These are phyloP conservation scores for Chromis chromis DNA, from an alignment of 2,797 vertebrate species.

Conservation along the genomic window DNA sequence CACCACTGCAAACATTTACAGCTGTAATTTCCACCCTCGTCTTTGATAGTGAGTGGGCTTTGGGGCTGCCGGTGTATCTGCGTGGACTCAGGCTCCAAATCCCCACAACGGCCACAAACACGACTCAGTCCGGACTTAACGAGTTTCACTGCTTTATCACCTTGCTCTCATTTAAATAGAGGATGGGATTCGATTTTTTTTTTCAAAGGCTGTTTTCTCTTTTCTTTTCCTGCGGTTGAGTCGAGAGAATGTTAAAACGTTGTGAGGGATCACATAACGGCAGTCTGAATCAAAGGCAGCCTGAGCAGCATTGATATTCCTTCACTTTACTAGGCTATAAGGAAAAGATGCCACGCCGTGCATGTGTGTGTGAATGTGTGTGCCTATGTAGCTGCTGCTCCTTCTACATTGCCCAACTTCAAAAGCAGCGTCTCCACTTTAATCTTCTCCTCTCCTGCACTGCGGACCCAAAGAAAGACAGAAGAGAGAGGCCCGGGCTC, in stretches of 20 bases:
- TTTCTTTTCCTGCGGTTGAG: slow-evolving; percentile 22
- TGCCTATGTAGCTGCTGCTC: slow-evolving; percentile 42
- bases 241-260: slow-evolving; percentile 53
- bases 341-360: slow-evolving; percentile 33
- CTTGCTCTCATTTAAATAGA: slow-evolving; percentile 55
- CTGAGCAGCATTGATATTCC: slow-evolving; percentile 68
- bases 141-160: slow-evolving; percentile 63
- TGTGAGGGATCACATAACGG: slow-evolving; percentile 64
- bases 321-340: slow-evolving; percentile 58
- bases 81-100: slow-evolving; percentile 63
- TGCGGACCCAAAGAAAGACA: slow-evolving; percentile 74
- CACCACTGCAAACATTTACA: slow-evolving; percentile 63
- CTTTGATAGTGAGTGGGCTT: slow-evolving; percentile 56
- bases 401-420: slow-evolving; percentile 76
- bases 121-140: slow-evolving; percentile 54
- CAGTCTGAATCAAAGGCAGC: slow-evolving; percentile 70
- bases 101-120: slow-evolving; percentile 49
- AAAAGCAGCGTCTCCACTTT: slow-evolving; percentile 79
- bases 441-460: slow-evolving; percentile 80
- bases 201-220: slow-evolving; percentile 6
- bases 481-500: slow-evolving; percentile 56
- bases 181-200: slow-evolving; percentile 32
- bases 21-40: slow-evolving; percentile 59
- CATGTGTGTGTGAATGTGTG: slow-evolving; percentile 31
- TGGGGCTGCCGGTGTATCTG: slow-evolving; percentile 41